A percentile compares a stretch with the other conserved stretches of the same genome.
Evolutionary conservation across 2,888 invertebrate species (phyloP).

Genomic region (Catocala fraxini): DNA sequence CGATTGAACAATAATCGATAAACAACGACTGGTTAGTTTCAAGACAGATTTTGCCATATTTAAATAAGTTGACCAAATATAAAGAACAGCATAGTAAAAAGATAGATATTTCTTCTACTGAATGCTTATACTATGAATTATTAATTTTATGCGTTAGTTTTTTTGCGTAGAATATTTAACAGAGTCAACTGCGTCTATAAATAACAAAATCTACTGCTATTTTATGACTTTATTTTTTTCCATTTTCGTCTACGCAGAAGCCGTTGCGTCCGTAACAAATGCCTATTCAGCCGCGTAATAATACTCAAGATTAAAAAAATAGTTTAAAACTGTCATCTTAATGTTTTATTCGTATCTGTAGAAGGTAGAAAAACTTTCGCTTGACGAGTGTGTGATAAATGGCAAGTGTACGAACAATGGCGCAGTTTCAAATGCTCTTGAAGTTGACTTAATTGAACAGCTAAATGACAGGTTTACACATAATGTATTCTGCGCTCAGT

Average conservation of each 20-base stretch:
- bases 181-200: neutral
- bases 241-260: neutral
- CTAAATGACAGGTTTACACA: conserved; percentile 35
- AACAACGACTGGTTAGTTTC: no score
- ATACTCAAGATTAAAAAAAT: conserved; percentile 10
- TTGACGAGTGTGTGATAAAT: conserved; percentile 26
- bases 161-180: neutral
- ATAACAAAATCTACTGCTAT: conserved; percentile 5
- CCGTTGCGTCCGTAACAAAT: conserved; percentile 17
- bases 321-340: conserved; percentile 26
- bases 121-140: no score
- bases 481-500: conserved; percentile 13
- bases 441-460: conserved; percentile 48
- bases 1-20: no score
- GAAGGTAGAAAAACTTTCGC: conserved; percentile 25
- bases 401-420: conserved; percentile 30
- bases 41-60: no score
- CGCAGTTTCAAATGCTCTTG: conserved; percentile 30
- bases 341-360: neutral
- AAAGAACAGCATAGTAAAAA: no score
- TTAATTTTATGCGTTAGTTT: no score
- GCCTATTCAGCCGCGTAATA: conserved; percentile 19
- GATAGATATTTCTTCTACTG: no score
- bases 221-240: conserved; percentile 12
- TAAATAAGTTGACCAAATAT: no score